Evolutionary conservation across 2,797 vertebrate species (phyloP).

Genomic region (Capromys pilorides): DNA sequence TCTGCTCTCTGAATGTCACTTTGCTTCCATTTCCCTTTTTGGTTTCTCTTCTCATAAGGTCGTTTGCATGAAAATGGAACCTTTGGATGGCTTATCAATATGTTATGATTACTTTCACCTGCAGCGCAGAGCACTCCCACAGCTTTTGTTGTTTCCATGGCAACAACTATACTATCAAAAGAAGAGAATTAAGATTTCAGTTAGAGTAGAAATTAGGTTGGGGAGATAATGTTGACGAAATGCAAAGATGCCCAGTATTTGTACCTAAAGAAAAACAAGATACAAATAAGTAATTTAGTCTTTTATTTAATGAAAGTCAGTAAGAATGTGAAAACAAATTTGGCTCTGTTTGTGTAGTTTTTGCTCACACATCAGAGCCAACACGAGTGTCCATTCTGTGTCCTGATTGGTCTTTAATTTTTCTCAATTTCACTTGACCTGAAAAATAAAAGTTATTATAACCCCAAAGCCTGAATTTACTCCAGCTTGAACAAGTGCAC

Average conservation of each 20-base stretch:
- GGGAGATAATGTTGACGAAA: conserved; percentile 37
- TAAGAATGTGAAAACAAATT: conserved; percentile 11
- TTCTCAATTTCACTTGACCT: background rate
- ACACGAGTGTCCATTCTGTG: conserved; percentile 6
- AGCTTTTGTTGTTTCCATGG: conserved; percentile 71
- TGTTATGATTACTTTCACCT: conserved; percentile 74
- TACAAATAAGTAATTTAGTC: conserved; percentile 26
- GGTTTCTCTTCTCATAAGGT: background rate
- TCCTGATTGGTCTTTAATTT: conserved; percentile 22
- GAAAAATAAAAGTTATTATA: conserved; percentile 4
- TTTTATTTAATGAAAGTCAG: conserved; percentile 30
- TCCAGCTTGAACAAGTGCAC: conserved; percentile 17
- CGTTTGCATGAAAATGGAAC: conserved; percentile 66
- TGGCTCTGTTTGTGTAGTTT: background rate
- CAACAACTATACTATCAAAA: conserved; percentile 60
- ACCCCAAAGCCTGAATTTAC: conserved; percentile 30
- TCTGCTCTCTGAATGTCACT: conserved; percentile 19
- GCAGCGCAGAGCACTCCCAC: conserved; percentile 14
- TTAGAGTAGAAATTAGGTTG: conserved; percentile 62
- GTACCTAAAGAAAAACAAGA: conserved; percentile 55
- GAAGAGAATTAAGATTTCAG: conserved; percentile 66
- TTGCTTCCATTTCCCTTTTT: background rate
- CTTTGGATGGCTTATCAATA: conserved; percentile 71
- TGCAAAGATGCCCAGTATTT: conserved; percentile 17
- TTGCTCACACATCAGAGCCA: background rate